A percentile compares a stretch with the other conserved stretches of the same genome.
Conservation (phyloP, 2,797 vertebrate species). For the Calcarius lapponicus region DNA sequence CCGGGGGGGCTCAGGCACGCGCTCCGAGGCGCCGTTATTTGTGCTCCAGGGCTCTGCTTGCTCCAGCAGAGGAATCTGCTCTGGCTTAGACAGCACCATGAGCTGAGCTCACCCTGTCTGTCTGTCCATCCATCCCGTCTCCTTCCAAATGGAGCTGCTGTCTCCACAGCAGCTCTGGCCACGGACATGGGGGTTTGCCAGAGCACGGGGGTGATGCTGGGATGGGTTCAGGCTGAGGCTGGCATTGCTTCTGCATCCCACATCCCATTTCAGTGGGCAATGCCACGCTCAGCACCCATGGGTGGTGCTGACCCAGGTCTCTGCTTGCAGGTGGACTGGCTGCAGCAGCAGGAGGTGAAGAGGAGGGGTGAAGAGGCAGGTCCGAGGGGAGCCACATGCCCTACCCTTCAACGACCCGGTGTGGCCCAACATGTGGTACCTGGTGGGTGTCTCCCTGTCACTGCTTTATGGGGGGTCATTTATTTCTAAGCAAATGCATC, state of each 20-base stretch:
- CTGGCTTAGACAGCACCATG: background rate
- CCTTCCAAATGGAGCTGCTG: background rate
- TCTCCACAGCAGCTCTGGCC: background rate
- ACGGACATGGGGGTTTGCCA: rapidly evolving
- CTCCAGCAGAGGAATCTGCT: background rate
- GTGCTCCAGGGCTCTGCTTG: background rate
- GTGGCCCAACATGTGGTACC: slow-evolving; percentile 96
- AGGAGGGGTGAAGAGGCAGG: slow-evolving; percentile 85
- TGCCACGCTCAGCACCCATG: rapidly evolving
- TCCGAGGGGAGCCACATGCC: slow-evolving; percentile 67
- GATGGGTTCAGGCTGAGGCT: background rate
- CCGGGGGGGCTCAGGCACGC: background rate
- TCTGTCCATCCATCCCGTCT: background rate
- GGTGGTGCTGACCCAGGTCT: background rate
- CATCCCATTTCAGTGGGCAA: background rate
- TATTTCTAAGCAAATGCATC: background rate
- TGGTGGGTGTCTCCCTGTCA: slow-evolving; percentile 79
- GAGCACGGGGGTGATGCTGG: background rate
- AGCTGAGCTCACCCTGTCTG: background rate
- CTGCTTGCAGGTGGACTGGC: slow-evolving; percentile 85
- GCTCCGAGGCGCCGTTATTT: background rate
- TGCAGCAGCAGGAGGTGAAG: slow-evolving; percentile 89
- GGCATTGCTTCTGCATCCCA: rapidly evolving
- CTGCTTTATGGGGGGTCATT: background rate
- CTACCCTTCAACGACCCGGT: slow-evolving; percentile 88